Base-by-base conservation (phyloP, 2,113 vertebrate species). In the Apteryx mantelli region DNA sequence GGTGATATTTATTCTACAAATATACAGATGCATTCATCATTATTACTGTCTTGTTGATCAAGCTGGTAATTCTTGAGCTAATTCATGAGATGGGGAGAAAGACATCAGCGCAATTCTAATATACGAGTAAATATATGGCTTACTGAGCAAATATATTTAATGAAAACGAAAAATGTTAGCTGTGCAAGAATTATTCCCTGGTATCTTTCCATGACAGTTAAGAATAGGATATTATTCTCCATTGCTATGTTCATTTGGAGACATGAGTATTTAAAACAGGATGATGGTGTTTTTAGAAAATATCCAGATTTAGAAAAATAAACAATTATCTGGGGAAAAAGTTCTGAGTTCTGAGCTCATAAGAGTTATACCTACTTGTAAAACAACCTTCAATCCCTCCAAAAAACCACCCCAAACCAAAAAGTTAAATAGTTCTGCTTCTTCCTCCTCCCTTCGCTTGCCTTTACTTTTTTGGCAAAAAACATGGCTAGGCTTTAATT, bases 281-380 rank as follows among this genome's bases (percentile, higher is more conserved):
- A 94, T 89, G 77, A 91, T 61, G 68, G 69, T 32, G 73, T 64
- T 95, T 97, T 96, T 87, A 14, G 26, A 58, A 89, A 71, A 75
- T 15, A 5, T 6, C 9, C 82, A 81, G 86, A 91, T 92, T 85
- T 74, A 88, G 55, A 65, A 93, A 96, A 96, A 42, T 9, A 65
- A 97, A 95, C 50, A 81, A 70, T 66, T 71, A 63, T n/a, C 50
- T 60, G 91, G 86, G 89, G 93, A 50, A 90, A 76, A 93, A 52
- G 55, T 95, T 95, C 74, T 95, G 64, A 48, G 52, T 95, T 96
- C 74, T 95, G 66, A 91, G 94, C 58, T 86, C 82, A 69, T 73
- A 63, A 95, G 75, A 64, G 61, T 90, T 85, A 15, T 71, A 91
- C 75, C 60, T 94, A 82, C 87, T 71, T 81, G 42, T 92, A 87